Base-by-base conservation (phyloP, 92 coral and sea anemone genomes). In the Epizoanthus scotinus region DNA sequence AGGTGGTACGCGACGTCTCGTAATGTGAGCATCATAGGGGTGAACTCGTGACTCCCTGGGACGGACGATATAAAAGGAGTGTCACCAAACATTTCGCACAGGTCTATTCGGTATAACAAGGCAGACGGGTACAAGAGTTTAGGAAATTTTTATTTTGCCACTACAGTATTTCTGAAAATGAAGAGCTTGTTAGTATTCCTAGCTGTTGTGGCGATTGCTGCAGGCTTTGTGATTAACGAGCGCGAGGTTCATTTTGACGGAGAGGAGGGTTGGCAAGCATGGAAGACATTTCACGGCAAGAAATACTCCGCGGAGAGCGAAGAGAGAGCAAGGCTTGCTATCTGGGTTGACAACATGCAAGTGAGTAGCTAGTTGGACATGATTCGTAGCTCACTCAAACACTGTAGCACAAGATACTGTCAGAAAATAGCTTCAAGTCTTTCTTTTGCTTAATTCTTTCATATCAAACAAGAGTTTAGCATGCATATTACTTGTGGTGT, bases 321-420 rank as follows among this genome's bases (percentile, higher is more conserved):
- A 47, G 98, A 94, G 73, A 68, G 65, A 5, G 91, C 89, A 24
- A 86, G 98, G 14, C 83, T 86, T 63, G 98, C 89, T 36, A 94
- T 94, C 82, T 94, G 98, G 98, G 85, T 79, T 21, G 86, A 92
- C 21, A 94, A 94, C 84, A 49, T 94, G 81, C 87, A 89, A 79
- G 98, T 94, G n/a, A 60, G 91, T 68, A 40, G 8, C 73, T 12
- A 29, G 26, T 12, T 15, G 14, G 9, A 60, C 15, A 60, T 25
- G 67, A 5, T 44, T 1, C 14, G 1, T 44, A 9, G 8, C 10
- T 8, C 13, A 47, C 17, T 47, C 15, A 47, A 47, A n/a, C n/a
- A n/a, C 52, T 47, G 52, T 9, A 47, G 14, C 52, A 47, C 40
- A 34, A 34, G 52, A 47, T 10, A 10, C 17, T 9, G 1, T 10